phyloP scores from a whole-genome alignment of 2,888 invertebrate genomes.

The Scaptodrosophila latifasciaeformis region DNA sequence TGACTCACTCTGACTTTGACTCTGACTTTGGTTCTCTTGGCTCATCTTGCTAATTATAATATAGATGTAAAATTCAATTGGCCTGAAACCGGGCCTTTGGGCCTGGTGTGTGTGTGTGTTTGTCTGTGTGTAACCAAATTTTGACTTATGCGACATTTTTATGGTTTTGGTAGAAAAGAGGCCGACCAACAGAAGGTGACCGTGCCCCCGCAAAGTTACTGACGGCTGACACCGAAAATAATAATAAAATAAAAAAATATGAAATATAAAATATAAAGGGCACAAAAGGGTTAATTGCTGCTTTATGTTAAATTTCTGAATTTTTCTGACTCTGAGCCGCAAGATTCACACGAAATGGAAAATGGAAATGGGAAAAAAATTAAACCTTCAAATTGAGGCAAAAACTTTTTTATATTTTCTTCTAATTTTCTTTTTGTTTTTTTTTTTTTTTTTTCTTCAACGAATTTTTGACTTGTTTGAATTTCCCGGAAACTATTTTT shows the following conservation, averaged over 20 bases:
- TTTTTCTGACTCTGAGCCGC: conserved; percentile 4
- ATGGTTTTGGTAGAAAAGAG: conserved; percentile 41
- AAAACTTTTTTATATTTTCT: not conserved
- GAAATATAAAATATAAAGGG: too few species aligned
- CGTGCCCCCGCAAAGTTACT: conserved; percentile 27
- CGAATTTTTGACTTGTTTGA: too few species aligned
- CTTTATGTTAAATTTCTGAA: conserved; percentile 47
- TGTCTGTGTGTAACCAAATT: too few species aligned
- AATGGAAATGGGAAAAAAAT: conserved; percentile 11
- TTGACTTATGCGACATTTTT: conserved; percentile 66
- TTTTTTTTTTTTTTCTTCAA: too few species aligned
- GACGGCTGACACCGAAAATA: conserved; percentile 19
- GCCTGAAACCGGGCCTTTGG: conserved; percentile 3
- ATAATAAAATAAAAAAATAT: too few species aligned
- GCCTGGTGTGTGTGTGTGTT: too few species aligned
- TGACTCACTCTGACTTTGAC: conserved; percentile 7
- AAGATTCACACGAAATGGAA: conserved; percentile 18
- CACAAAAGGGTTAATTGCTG: conserved; percentile 63
- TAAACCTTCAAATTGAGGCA: conserved; percentile 25
- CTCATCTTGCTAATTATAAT: not conserved
- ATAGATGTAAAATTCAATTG: conserved; percentile 27
- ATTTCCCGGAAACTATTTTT: too few species aligned
- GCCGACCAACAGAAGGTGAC: conserved; percentile 8
- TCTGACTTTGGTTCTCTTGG: too few species aligned
- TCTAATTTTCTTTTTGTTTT: too few species aligned